Conservation (phyloP, 2,888 invertebrate species). For the Taenaris catops region DNA sequence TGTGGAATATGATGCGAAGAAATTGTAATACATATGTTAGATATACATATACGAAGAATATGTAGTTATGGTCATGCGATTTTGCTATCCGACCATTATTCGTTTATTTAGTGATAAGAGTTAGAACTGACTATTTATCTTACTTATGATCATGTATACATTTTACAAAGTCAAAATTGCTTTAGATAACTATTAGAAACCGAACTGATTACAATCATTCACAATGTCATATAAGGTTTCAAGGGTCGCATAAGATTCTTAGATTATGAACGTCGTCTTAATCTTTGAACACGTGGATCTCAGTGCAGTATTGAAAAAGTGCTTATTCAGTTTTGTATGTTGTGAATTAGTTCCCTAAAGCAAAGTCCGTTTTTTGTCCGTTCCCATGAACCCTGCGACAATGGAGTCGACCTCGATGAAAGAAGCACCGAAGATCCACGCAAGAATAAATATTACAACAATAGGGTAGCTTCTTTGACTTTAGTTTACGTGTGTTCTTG, state of each 20-base stretch:
- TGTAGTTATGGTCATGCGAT: too few relatives aligned
- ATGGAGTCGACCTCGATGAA: constrained; percentile 70
- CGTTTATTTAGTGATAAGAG: too few relatives aligned
- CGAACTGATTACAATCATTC: too few relatives aligned
- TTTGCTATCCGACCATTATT: too few relatives aligned
- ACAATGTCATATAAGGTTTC: constrained; percentile 17
- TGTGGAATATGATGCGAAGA: too few relatives aligned
- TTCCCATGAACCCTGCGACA: constrained; percentile 77
- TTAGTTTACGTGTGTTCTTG: constrained; percentile 37
- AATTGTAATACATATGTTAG: too few relatives aligned
- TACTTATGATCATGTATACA: too few relatives aligned
- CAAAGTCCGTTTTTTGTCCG: constrained; percentile 68
- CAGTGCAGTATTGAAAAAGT: constrained; percentile 59
- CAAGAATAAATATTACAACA: constrained; percentile 78
- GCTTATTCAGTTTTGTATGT: constrained; percentile 70
- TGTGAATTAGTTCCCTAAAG: constrained; percentile 51
- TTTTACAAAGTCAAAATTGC: too few relatives aligned
- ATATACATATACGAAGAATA: too few relatives aligned
- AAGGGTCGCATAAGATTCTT: constrained; percentile 39
- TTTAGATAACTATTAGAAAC: too few relatives aligned
- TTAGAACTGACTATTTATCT: too few relatives aligned
- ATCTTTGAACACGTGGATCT: constrained; percentile 70
- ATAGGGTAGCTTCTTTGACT: constrained; percentile 76
- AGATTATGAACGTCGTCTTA: constrained; percentile 59
- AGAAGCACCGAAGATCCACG: constrained; percentile 63